Conservation (phyloP, 2,888 invertebrate species). For the Noctua janthe region DNA sequence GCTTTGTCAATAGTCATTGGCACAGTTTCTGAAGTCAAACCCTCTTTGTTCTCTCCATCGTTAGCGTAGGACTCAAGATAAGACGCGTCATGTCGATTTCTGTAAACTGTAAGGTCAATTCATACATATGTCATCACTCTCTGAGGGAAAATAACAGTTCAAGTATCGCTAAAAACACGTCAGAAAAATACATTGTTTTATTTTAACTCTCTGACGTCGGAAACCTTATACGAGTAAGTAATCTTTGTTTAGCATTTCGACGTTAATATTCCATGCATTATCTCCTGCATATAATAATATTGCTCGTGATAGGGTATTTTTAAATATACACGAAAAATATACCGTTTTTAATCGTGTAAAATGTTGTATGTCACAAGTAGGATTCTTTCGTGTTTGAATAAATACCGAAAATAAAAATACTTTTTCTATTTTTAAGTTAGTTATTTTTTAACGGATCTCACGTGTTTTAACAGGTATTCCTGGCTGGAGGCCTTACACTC, state of each 20-base stretch:
- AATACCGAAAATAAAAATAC: neutral
- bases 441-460: neutral
- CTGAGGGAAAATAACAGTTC: slow-evolving; percentile 35
- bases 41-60: slow-evolving; percentile 50
- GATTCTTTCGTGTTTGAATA: neutral
- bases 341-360: neutral
- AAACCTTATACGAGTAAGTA: slow-evolving; percentile 4
- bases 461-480: neutral
- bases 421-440: neutral
- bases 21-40: slow-evolving; percentile 47
- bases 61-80: slow-evolving; percentile 34
- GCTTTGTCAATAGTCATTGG: slow-evolving; percentile 52
- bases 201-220: slow-evolving; percentile 20
- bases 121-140: slow-evolving; percentile 48
- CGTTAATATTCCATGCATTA: slow-evolving; percentile 27
- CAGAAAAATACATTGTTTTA: slow-evolving; percentile 44
- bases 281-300: slow-evolving; percentile 5
- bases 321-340: neutral
- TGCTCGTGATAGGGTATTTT: neutral
- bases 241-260: slow-evolving; percentile 24
- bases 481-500: too few relatives aligned
- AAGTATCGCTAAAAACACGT: slow-evolving; percentile 10
- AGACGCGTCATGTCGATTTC: slow-evolving; percentile 35
- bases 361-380: neutral
- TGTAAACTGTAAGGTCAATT: slow-evolving; percentile 40